Conservation (phyloP, 2,113 vertebrate species). For the Aldabrachelys gigantea region DNA sequence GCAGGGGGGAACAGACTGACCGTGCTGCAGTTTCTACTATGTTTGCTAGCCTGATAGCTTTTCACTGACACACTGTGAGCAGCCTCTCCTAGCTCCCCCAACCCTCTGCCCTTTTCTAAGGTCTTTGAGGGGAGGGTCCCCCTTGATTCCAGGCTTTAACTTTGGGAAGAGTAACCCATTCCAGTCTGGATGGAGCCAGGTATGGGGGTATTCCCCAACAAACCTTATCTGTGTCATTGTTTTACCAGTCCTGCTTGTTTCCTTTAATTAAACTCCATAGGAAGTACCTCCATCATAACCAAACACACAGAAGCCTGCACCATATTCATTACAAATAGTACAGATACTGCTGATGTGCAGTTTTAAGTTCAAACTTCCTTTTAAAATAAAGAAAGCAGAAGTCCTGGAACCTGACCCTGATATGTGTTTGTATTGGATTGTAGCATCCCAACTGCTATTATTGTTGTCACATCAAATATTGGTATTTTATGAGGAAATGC, state of each 20-base stretch:
- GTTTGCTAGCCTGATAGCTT: background rate
- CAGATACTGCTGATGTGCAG: background rate
- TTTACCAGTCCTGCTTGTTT: background rate
- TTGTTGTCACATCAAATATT: background rate
- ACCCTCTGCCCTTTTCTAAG: background rate
- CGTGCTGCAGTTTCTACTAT: background rate
- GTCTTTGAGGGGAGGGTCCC: background rate
- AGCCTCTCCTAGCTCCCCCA: background rate
- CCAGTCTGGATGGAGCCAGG: background rate
- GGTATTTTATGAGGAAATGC: background rate
- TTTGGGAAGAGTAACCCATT: constrained; percentile 35
- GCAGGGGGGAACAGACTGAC: background rate
- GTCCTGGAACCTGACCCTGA: background rate
- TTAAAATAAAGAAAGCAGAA: background rate
- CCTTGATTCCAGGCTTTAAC: constrained; percentile 15
- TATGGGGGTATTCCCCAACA: background rate
- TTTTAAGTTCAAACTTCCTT: background rate
- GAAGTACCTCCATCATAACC: background rate
- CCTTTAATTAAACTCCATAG: background rate
- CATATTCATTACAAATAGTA: background rate
- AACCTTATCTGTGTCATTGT: background rate
- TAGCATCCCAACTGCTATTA: background rate
- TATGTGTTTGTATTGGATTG: background rate
- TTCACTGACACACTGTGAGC: background rate
- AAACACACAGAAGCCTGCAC: background rate